These are phyloP conservation scores for Lacerta bilineata DNA, from an alignment of 2,797 vertebrate species.

Conservation along the genomic window DNA sequence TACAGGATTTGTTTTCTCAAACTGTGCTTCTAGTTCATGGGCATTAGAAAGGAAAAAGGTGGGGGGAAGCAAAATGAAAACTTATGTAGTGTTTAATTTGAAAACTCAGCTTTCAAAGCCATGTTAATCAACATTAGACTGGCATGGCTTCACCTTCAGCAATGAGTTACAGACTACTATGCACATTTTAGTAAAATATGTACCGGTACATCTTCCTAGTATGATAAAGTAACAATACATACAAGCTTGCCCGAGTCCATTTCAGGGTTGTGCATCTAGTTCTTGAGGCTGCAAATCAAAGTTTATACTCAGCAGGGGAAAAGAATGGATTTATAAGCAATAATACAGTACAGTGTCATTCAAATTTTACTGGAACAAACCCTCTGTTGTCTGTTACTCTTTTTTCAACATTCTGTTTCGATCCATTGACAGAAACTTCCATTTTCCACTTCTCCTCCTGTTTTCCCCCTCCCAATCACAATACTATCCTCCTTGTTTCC, in stretches of 20 bases:
- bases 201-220: not conserved
- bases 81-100: not conserved
- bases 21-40: not conserved
- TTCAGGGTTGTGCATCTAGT: not conserved
- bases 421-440: not conserved
- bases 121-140: not conserved
- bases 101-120: not conserved
- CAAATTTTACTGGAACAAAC: too few species aligned
- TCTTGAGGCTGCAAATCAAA: not conserved
- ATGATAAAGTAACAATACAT: not conserved
- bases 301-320: not conserved
- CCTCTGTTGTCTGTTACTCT: not conserved
- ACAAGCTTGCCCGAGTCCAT: not conserved
- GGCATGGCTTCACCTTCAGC: not conserved
- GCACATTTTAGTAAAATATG: not conserved
- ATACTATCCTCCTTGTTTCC: not conserved
- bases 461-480: not conserved
- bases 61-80: not conserved
- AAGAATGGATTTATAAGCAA: not conserved
- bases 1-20: conserved; percentile 13
- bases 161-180: not conserved
- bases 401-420: not conserved
- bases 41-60: not conserved
- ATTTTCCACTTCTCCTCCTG: not conserved
- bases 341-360: not conserved